phyloP scores from a whole-genome alignment of 2,888 invertebrate genomes.

The Parnassius smintheus region DNA sequence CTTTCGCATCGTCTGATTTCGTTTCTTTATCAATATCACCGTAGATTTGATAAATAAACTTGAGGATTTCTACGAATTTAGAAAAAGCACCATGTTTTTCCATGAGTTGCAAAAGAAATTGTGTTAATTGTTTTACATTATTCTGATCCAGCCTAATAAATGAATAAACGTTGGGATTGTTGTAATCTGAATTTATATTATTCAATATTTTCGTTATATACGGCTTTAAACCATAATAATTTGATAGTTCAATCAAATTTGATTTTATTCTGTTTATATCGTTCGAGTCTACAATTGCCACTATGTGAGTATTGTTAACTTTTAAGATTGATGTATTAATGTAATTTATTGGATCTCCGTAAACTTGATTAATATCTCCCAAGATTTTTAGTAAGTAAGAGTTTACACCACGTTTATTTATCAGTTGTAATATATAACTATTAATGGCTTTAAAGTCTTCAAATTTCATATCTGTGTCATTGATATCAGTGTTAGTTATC shows the following conservation, averaged over 20 bases:
- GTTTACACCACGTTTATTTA: conserved; percentile 5
- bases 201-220: conserved; percentile 10
- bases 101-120: conserved; percentile 9
- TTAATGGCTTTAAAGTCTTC: conserved; percentile 8
- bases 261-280: conserved; percentile 12
- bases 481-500: background rate
- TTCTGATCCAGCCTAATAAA: conserved; percentile 7
- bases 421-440: conserved; percentile 5
- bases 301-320: conserved; percentile 11
- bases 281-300: background rate
- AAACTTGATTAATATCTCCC: background rate
- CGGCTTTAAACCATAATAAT: conserved; percentile 4
- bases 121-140: conserved; percentile 6
- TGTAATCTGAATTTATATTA: background rate
- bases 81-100: conserved; percentile 2
- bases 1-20: background rate
- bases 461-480: background rate
- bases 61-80: conserved; percentile 11
- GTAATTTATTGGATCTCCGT: background rate
- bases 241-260: conserved; percentile 7
- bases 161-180: conserved; percentile 3
- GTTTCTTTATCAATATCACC: background rate
- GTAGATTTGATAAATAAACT: conserved; percentile 14
- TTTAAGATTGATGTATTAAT: background rate
- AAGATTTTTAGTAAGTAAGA: conserved; percentile 7